Base-by-base conservation (phyloP, 2,888 invertebrate genomes). In the Atherix ibis region DNA sequence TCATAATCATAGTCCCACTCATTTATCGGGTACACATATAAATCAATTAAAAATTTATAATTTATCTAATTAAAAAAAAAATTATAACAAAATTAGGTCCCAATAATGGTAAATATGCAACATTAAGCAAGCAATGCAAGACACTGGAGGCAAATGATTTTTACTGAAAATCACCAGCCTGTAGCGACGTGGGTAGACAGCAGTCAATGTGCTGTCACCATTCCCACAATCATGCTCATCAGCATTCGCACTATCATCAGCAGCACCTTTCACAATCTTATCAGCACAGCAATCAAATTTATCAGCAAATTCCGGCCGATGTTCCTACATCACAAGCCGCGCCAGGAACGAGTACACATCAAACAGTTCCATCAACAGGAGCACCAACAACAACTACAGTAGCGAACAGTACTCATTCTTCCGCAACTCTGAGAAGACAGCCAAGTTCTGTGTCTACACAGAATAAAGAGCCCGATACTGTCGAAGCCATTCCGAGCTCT, bases 111-210 rank as follows among this genome's bases (percentile, higher is more conserved):
- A 87, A 88, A 76, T 88, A 87, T 77, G 85, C 87, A 66, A 88
- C 87, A 67, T 71, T 88, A 68, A 87, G 84, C 77, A 87, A 87
- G 70, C 85, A 88, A 71, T 89, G 88, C 78, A 88, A 88, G 71
- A 88, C 88, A 54, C 71, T 88, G 47, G 88, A 88, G 70, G 81
- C 85, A 56, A 83, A 78, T 58, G 87, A 88, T 69, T 88, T 87
- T 71, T 89, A 88, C 83, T 88, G 84, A 85, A 82, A 80, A 68
- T 76, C 74, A 68, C 66, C 58, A 58, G 63, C 56, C 58, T 60
- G 58, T 53, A 58, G 60, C 55, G 61, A 60, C 48, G 41, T 44
- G 29, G 40, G 31, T 39, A 24, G 42, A 35, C 55, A 56, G 31
- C 58, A 60, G 47, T 58, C 55, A 33, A 52, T 58, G 43, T 58